Conservation (phyloP, 2,888 invertebrate species). For the Phyllotreta cruciferae region DNA sequence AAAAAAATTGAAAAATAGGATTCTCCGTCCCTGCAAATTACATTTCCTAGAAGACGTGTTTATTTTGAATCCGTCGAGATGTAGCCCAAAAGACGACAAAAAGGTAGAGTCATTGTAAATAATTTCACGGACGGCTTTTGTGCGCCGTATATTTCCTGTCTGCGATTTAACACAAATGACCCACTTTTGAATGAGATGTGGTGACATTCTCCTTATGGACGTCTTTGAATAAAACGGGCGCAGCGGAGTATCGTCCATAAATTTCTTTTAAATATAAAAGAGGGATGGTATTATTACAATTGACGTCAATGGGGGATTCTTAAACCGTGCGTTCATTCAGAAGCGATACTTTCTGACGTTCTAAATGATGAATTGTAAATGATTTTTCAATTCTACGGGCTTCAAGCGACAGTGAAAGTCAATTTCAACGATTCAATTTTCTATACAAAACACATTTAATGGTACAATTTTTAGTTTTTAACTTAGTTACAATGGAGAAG, state of each 20-base stretch:
- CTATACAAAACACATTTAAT: no score
- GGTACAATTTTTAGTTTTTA: no score
- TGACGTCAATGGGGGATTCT: constrained; percentile 23
- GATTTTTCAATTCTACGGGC: constrained; percentile 15
- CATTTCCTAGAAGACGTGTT: constrained; percentile 30
- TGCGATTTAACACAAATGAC: constrained; percentile 37
- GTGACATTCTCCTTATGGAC: constrained; percentile 33
- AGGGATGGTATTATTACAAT: background rate
- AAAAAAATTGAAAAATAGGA: background rate
- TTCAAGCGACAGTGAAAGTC: no score
- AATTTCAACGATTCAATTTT: no score
- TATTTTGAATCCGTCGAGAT: constrained; percentile 18
- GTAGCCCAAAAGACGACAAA: constrained; percentile 13
- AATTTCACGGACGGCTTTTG: constrained; percentile 27
- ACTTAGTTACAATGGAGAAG: no score
- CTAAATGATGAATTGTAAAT: constrained; percentile 12
- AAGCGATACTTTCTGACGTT: constrained; percentile 14
- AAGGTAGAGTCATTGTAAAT: constrained; percentile 28
- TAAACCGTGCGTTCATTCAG: constrained; percentile 10
- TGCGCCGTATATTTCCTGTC: constrained; percentile 27
- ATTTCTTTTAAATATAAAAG: constrained; percentile 12
- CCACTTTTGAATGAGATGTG: constrained; percentile 38
- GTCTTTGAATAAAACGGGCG: constrained; percentile 21
- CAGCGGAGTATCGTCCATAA: constrained; percentile 18
- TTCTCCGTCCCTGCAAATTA: constrained; percentile 3